Evolutionary conservation across 2,113 vertebrate species (phyloP), one percentile per base, ranked within the genome.

Genomic region (Emydura subglobosa): DNA sequence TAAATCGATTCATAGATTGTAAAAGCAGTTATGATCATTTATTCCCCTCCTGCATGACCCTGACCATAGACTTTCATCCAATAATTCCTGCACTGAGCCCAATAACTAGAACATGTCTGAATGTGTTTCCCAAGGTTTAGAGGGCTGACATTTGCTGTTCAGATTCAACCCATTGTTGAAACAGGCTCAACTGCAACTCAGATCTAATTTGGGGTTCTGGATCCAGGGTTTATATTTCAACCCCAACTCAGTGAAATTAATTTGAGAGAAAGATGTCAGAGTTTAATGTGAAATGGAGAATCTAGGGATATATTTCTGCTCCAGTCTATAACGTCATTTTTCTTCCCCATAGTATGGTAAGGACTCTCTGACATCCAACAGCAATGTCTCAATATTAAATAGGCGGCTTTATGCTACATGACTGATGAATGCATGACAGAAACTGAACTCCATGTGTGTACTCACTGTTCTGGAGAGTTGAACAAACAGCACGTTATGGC

Each of bases 201-300:
- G 24, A 47, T 76, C 11, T 76, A 44, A 76, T 25, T 44, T 44
- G 74, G 25, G 39, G 44, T 47, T 78, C 24, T 27, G 94, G 89
- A 89, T 59, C 57, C 93, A 86, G 57, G 12, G 6, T 85, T 95
- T 95, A 94, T 87, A 89, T 91, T 24, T 81, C 61, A 42, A 80
- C 91, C 94, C 96, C 93, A 93, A 89, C 10, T 92, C 0, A 83
- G 93, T 94, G 92, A 88, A 97, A 97, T 94, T 96, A 95, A 93
- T 95, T 91, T 86, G 83, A 93, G 83, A 92, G 94, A 89, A 94
- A 94, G 50, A 42, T n/a, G 91, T 86, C 82, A 89, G 90, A 83
- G 83, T 93, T 92, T 96, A 94, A 95, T 95, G 65, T 96, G 96
- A 97, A 96, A 96, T 93, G 96, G 93, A 95, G 94, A 95, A 74